These are phyloP conservation scores for Heterodera schachtii DNA, from an alignment of 1,140 invertebrate genomes.

Conservation along the genomic window DNA sequence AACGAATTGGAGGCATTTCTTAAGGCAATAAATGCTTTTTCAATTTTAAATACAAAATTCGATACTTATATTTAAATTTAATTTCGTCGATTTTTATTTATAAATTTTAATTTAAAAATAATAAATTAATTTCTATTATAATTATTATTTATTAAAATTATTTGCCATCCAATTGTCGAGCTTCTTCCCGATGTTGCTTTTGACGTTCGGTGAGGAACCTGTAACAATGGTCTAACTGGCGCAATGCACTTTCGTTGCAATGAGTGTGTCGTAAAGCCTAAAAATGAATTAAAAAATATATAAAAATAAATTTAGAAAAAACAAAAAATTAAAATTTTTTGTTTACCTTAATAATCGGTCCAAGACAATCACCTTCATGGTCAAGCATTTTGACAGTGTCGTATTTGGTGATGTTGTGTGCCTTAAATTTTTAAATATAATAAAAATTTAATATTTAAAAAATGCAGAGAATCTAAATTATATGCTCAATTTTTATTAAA, in stretches of 20 bases:
- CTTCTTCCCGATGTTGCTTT: neutral
- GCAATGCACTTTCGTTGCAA: neutral
- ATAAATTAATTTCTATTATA: neutral
- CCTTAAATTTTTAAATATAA: neutral
- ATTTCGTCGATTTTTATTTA: no score
- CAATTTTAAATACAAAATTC: no score
- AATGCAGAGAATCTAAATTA: no score
- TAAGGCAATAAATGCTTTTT: neutral
- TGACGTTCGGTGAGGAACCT: neutral
- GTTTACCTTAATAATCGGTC: neutral
- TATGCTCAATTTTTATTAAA: neutral
- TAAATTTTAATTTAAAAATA: no score
- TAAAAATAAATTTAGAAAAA: neutral
- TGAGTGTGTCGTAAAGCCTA: neutral
- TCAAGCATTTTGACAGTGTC: neutral
- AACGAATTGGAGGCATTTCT: conserved; percentile 25
- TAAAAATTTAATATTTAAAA: no score
- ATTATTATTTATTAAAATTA: conserved; percentile 20
- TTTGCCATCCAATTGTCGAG: neutral
- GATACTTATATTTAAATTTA: no score
- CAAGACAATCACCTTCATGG: neutral
- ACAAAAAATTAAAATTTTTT: neutral
- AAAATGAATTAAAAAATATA: neutral
- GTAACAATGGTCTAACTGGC: conserved; percentile 5
- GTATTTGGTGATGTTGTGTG: neutral